Evolutionary conservation across 2,113 vertebrate genomes (phyloP), one percentile per base, ranked within the genome.

Genomic region (Indicator maculatus): DNA sequence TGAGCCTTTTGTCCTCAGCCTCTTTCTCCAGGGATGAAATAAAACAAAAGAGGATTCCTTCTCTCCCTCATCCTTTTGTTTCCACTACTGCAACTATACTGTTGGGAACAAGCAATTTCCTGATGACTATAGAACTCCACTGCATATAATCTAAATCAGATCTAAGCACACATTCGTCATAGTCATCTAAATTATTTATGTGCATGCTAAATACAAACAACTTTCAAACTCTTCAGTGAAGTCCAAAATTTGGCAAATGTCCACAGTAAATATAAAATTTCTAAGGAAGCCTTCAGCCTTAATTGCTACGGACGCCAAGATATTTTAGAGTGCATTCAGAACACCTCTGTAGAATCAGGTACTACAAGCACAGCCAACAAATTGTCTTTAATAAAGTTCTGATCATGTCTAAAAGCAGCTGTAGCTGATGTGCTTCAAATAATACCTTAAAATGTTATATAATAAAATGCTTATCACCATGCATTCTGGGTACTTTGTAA

Each of bases 141-240:
- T 83, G 69, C 91, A 64, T 61, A 60, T 86, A 81, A 77, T 80
- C 56, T 95, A 91, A 91, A 88, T 93, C 30, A 60, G 56, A 93
- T 83, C 76, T 95, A 95, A 95, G 88, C 56, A 89, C 88, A 86
- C 61, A 95, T 93, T 75, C 2, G 1, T 89, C 93, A 83, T 58
- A 74, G 85, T 83, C 2, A 66, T 86, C 55, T 95, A 74, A 95
- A 95, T 96, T 89, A 96, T 97, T 96, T 93, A 96, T 41, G 53
- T 65, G 70, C 0, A 0, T 81, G 55, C 75, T 94, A 90, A 92
- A 95, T 86, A 77, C 87, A 93, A 89, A 86, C 74, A 93, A 8
- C 55, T 92, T 31, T 95, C 31, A 63, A 85, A 80, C 44, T 86
- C 75, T 85, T 92, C 80, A 66, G 85, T 93, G 75, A 92, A 70